These are phyloP conservation scores for Pristionchus entomophagus DNA, from an alignment of 2,888 invertebrate genomes.

Conservation along the genomic window DNA sequence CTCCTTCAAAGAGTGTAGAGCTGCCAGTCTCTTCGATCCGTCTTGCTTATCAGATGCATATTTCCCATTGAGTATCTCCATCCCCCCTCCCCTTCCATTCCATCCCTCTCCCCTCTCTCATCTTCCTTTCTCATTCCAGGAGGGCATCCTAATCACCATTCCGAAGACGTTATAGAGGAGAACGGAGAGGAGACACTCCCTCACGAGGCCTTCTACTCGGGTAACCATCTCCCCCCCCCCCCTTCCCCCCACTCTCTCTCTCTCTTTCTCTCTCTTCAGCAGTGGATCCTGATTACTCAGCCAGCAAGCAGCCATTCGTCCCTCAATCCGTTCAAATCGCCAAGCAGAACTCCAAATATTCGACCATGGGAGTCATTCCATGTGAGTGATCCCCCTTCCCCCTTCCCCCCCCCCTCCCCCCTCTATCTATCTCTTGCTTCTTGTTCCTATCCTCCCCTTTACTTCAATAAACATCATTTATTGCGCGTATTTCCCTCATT, in stretches of 20 bases:
- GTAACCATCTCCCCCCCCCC: slow-evolving; percentile 2
- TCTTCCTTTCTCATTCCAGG: background rate
- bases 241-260: background rate
- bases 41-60: background rate
- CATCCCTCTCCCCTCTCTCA: background rate
- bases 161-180: slow-evolving; percentile 66
- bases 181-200: slow-evolving; percentile 64
- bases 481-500: background rate
- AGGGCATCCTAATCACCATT: background rate
- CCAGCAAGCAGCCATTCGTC: slow-evolving; percentile 52
- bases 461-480: too few relatives aligned
- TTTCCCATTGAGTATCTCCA: background rate
- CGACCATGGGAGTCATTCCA: slow-evolving; percentile 61
- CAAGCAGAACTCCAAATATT: slow-evolving; percentile 41
- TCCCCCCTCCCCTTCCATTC: too few relatives aligned
- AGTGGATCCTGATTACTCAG: slow-evolving; percentile 46
- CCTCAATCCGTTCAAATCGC: slow-evolving; percentile 22
- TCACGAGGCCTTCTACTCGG: slow-evolving; percentile 50
- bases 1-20: background rate
- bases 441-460: too few relatives aligned
- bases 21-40: background rate
- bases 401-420: background rate
- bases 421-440: background rate
- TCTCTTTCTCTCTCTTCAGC: background rate
- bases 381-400: slow-evolving; percentile 50